These are phyloP conservation scores for Pogonomyrmex barbatus DNA, from an alignment of 1,140 invertebrate genomes.

Conservation along the genomic window DNA sequence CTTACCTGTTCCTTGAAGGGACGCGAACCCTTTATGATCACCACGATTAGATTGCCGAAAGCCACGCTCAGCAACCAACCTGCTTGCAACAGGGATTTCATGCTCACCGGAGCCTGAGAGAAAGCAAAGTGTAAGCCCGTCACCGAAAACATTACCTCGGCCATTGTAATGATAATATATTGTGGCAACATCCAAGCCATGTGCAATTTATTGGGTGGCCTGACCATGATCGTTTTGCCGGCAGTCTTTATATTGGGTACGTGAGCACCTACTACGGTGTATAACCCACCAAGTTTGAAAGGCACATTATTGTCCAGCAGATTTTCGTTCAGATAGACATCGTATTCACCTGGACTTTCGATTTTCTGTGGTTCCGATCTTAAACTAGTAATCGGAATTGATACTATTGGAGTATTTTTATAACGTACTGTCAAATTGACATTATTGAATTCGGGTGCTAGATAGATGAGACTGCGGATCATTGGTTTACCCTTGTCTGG, in stretches of 20 bases:
- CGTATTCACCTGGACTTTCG: conserved; percentile 80
- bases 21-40: conserved; percentile 91
- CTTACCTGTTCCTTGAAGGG: conserved; percentile 89
- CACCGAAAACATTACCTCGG: conserved; percentile 95
- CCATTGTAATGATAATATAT: conserved; percentile 94
- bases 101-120: conserved; percentile 94
- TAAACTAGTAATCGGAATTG: background rate
- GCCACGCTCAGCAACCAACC: conserved; percentile 96
- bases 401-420: fast-evolving
- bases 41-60: conserved; percentile 95
- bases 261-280: conserved; percentile 85
- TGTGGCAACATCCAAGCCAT: conserved; percentile 95
- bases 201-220: conserved; percentile 90
- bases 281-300: conserved; percentile 87
- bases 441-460: background rate
- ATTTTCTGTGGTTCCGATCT: conserved; percentile 76
- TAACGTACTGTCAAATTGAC: background rate
- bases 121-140: conserved; percentile 97
- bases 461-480: conserved; percentile 73
- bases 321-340: conserved; percentile 79
- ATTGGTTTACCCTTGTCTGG: conserved; percentile 74
- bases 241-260: conserved; percentile 65
- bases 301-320: conserved; percentile 76
- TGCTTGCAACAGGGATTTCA: conserved; percentile 97
- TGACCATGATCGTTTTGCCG: conserved; percentile 84